Evolutionary conservation across 2,888 invertebrate species (phyloP), one percentile per base, ranked within the genome.

Genomic region (Lasius fuliginosus): DNA sequence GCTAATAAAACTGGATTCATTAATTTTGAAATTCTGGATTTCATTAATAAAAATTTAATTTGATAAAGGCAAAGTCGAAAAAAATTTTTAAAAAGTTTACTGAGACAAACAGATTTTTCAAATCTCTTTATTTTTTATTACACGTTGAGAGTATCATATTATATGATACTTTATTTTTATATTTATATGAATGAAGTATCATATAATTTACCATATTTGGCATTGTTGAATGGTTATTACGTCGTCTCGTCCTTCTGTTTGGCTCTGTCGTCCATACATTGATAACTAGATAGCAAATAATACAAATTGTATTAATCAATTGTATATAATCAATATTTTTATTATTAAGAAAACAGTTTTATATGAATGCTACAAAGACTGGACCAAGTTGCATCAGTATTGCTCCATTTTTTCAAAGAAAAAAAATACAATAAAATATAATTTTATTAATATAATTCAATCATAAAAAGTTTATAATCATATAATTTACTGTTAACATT

Each of bases 211-310:
- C 94, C 92, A 94, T 91, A 1, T 93, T 93, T 27, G 95, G 95
- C 85, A 96, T 92, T 6, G 95, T 94, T 56, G 95, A 94, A 86
- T 96, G 95, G 90, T 95, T 95, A 86, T 94, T 95, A 81, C 95
- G 95, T 88, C 95, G 94, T 82, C 96, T 95, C 67, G 94, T 92
- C 90, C 96, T 96, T 93, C 96, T 96, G 89, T 97, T 96, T 62
- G 97, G 96, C 91, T 97, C 97, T 85, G 97, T 97, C 1, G 98
- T 97, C 98, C 98, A 98, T 40, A 98, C 98, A 95, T 98, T 98
- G 89, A 98, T 98, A 93, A 98, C 98, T 98, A 91, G 76, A 95
- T 23, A 95, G 90, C 84, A 77, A 74, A 68, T 68, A 65, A 67
- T 9, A 68, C 60, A 76, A 77, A 33, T 36, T 49, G 12, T 58